Evolutionary conservation across 1,140 invertebrate species (phyloP).

Genomic region (Zelostemma sp.): DNA sequence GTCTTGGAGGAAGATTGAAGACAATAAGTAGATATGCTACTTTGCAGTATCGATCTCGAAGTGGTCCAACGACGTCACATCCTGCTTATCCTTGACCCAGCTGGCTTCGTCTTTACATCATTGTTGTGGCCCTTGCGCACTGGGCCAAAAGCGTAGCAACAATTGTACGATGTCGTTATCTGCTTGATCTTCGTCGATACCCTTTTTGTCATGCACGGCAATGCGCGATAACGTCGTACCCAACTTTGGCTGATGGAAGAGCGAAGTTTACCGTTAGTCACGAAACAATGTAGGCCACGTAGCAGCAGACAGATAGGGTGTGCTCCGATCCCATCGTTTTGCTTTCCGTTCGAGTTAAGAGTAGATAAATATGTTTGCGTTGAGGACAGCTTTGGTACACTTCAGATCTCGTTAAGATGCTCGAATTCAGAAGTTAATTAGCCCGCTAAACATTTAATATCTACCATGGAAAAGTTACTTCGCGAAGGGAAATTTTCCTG

Average conservation of each 20-base stretch:
- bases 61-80: conserved; percentile 63
- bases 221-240: conserved; percentile 25
- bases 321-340: neutral
- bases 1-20: neutral
- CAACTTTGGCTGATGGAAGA: conserved; percentile 12
- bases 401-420: conserved; percentile 1
- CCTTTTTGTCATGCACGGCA: neutral
- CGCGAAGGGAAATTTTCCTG: too few relatives aligned
- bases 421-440: neutral
- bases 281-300: conserved; percentile 30
- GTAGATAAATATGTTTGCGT: neutral
- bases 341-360: neutral
- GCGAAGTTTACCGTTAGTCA: conserved; percentile 9
- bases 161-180: conserved; percentile 16
- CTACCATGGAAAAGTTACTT: too few relatives aligned
- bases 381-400: too few relatives aligned
- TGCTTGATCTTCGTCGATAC: neutral
- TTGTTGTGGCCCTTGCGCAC: neutral
- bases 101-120: conserved; percentile 36
- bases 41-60: conserved; percentile 63
- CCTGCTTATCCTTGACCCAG: conserved; percentile 69
- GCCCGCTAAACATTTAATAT: neutral
- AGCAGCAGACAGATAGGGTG: conserved; percentile 5
- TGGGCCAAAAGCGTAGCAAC: conserved; percentile 7
- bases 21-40: conserved; percentile 41